Percentiles rank a stretch among this genome's conserved stretches.
These are phyloP conservation scores for Oxyura jamaicensis DNA, from an alignment of 2,113 vertebrate species.

Conservation along the genomic window DNA sequence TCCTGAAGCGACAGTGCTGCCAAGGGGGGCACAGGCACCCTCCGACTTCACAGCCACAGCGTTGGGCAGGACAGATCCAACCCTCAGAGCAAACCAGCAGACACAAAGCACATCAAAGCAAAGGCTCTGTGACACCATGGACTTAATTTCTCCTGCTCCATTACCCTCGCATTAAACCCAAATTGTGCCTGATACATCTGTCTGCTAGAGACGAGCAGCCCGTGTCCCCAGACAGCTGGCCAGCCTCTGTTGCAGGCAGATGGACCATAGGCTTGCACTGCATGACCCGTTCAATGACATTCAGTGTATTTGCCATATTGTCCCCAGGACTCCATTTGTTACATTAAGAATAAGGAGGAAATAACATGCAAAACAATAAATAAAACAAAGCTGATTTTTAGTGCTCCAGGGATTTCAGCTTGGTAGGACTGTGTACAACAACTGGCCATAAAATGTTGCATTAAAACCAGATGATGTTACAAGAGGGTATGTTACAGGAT, in stretches of 20 bases:
- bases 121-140: background rate
- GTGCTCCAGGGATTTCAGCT: background rate
- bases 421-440: background rate
- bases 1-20: fast-evolving
- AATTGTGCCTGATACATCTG: background rate
- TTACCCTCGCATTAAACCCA: background rate
- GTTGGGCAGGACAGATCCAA: background rate
- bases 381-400: background rate
- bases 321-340: background rate
- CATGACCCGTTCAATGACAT: fast-evolving
- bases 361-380: background rate
- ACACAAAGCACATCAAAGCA: too few species aligned
- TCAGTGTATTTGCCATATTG: fast-evolving
- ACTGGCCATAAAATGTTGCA: background rate
- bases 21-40: background rate
- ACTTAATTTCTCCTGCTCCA: background rate
- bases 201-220: background rate
- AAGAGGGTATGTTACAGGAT: background rate
- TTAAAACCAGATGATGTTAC: background rate
- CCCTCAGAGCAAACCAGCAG: background rate
- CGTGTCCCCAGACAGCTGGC: background rate
- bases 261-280: background rate
- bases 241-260: background rate
- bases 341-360: background rate
- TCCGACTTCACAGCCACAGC: background rate